These are phyloP conservation scores for Magallana angulata DNA, from an alignment of 1,140 invertebrate species.

Conservation along the genomic window DNA sequence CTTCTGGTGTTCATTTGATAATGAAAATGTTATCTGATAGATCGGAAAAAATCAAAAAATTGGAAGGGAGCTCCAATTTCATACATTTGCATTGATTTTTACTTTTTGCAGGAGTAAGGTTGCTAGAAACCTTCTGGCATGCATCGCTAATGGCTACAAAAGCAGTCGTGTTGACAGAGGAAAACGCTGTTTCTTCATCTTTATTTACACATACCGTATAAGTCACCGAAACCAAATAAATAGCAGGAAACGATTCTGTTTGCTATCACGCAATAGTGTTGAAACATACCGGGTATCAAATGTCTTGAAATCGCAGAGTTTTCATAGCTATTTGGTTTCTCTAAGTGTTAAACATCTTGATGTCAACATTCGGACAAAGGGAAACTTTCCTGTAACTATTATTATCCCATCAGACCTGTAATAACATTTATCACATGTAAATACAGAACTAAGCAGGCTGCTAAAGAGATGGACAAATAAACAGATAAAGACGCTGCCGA, in stretches of 20 bases:
- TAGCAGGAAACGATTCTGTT: background rate
- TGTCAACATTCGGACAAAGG: background rate
- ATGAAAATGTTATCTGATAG: too few relatives aligned
- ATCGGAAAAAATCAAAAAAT: too few relatives aligned
- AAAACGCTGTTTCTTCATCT: background rate
- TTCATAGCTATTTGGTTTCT: background rate
- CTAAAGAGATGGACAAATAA: constrained; percentile 20
- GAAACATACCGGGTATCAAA: background rate
- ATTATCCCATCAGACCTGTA: background rate
- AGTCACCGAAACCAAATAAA: background rate
- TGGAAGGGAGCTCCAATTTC: too few relatives aligned
- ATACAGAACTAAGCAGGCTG: background rate
- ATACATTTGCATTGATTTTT: too few relatives aligned
- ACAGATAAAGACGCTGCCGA: background rate
- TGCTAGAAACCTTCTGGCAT: background rate
- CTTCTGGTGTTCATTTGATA: too few relatives aligned
- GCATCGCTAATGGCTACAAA: background rate
- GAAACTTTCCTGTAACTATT: background rate
- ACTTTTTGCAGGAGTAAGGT: background rate
- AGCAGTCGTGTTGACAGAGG: background rate
- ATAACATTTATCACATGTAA: constrained; percentile 27
- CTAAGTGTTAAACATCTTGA: background rate
- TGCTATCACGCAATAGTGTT: background rate
- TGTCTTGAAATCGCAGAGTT: background rate
- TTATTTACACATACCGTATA: background rate